Evolutionary conservation across 2,797 vertebrate species (phyloP), one percentile per base, ranked within the genome.

Genomic region (Syndactyla subalaris): DNA sequence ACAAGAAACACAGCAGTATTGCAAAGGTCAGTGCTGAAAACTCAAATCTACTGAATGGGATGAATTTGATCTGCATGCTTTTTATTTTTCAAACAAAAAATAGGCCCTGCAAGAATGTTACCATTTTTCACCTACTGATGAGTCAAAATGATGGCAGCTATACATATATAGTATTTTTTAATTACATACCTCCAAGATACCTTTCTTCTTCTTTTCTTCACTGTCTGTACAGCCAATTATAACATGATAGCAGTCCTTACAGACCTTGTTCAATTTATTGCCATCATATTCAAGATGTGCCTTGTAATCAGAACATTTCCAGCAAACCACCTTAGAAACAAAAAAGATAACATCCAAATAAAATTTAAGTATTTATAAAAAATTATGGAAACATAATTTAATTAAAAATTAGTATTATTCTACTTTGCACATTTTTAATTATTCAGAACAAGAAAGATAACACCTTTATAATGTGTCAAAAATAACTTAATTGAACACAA

Each of bases 231-330:
- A 97, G 34, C 99, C 99, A 2, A 76, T 98, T 95, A 99, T 98
- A 92, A 99, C 98, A 43, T 97, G 98, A 93, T 96, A 99, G 75
- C 99, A 99, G 97, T 99, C 99, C 93, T 97, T 99, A 94, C 99
- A 99, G n/a, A 99, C 99, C 97, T 99, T 99, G 97, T 98, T 99
- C 88, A 98, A 72, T 92, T 99, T 99, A 92, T 98, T 98, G 39
- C 97, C 87, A 23, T 99, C 99, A 6, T 99, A 99, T 77, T 99
- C 98, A 0, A 99, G 98, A 13, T 97, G 88, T 49, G 98, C 99
- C 96, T 99, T 99, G 82, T 99, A 98, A 96, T 99, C 99, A 5
- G 99, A 99, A 96, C 99, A 99, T 95, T 99, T 99, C 98, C 98
- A 99, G 96, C 99, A 99, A 74, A 99, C 99, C 96, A 99, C 99